phyloP scores from a whole-genome alignment of 2,888 invertebrate genomes.

The Serrognathus titanus region DNA sequence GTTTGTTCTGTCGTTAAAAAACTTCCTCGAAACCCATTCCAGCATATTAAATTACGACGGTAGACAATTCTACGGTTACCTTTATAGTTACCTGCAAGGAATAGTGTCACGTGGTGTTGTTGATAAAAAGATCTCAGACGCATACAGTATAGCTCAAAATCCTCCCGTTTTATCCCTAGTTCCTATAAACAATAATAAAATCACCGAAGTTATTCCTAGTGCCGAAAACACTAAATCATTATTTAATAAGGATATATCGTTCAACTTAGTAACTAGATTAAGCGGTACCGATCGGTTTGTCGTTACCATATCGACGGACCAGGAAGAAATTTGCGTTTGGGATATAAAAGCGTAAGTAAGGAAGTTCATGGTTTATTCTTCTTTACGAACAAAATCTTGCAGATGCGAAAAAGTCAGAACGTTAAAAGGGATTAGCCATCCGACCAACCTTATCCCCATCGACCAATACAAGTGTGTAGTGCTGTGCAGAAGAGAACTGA shows the following conservation, averaged over 20 bases:
- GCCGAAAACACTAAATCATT: conserved; percentile 22
- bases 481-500: conserved; percentile 75
- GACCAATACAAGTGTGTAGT: conserved; percentile 75
- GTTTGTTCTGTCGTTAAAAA: conserved; percentile 59
- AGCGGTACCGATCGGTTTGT: conserved; percentile 68
- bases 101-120: conserved; percentile 39
- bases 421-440: conserved; percentile 71
- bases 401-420: conserved; percentile 66
- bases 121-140: conserved; percentile 33
- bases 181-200: conserved; percentile 45
- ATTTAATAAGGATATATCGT: conserved; percentile 45
- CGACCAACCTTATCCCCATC: conserved; percentile 74
- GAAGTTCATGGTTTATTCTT: neutral
- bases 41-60: conserved; percentile 77
- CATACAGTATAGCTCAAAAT: conserved; percentile 52
- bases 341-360: conserved; percentile 59
- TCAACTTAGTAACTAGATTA: conserved; percentile 61
- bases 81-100: conserved; percentile 53
- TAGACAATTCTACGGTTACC: conserved; percentile 74
- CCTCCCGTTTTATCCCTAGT: conserved; percentile 62
- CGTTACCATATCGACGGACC: conserved; percentile 69
- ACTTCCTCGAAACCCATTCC: conserved; percentile 68
- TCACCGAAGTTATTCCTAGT: conserved; percentile 19
- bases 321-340: conserved; percentile 80
- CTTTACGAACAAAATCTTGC: conserved; percentile 15